A percentile compares a stretch with the other conserved stretches of the same genome.
Evolutionary conservation across 1,140 invertebrate genomes (phyloP).

Genomic region (Neodiprion fabricii): DNA sequence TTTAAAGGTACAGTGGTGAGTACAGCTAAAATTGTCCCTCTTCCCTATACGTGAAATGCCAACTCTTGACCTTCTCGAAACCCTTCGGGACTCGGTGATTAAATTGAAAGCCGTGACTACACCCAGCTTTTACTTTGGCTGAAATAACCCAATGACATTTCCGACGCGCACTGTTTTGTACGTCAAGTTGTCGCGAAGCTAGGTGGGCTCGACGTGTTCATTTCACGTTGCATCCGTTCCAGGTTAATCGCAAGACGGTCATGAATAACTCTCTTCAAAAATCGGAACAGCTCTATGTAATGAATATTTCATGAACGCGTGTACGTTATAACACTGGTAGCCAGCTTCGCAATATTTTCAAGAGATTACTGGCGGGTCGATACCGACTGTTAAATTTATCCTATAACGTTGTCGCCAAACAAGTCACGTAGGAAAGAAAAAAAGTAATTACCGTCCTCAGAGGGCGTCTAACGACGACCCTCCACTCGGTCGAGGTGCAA

Average conservation of each 20-base stretch:
- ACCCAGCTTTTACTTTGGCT: constrained; percentile 1
- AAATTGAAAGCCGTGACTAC: constrained; percentile 5
- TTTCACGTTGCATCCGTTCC: neutral
- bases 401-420: neutral
- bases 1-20: neutral
- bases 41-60: neutral
- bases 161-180: neutral
- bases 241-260: neutral
- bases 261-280: neutral
- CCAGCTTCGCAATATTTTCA: neutral
- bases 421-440: constrained; percentile 30
- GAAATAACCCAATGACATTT: neutral
- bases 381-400: neutral
- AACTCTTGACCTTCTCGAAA: neutral
- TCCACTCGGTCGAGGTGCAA: constrained; percentile 53
- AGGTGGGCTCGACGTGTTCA: neutral
- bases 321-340: neutral
- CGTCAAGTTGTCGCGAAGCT: no score
- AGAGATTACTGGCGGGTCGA: neutral
- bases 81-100: constrained; percentile 4
- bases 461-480: constrained; percentile 50
- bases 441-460: constrained; percentile 40
- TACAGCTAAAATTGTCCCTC: neutral
- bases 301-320: no score
- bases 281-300: neutral